Evolutionary conservation across 2,888 invertebrate species (phyloP).

Genomic region (Pseudococcus longispinus): DNA sequence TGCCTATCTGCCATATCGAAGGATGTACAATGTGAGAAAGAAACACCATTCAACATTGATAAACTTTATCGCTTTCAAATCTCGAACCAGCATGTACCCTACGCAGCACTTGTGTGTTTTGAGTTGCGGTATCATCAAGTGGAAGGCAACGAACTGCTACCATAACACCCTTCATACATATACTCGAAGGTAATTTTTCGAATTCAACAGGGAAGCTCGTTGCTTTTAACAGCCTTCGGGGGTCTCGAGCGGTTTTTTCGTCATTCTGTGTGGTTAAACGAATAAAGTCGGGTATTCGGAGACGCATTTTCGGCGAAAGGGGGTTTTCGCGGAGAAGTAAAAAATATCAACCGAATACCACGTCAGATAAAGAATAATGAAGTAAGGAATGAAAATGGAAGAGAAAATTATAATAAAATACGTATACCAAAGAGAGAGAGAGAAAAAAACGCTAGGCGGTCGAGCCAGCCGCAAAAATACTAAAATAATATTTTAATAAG

Average conservation of each 20-base stretch:
- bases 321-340: too few species aligned
- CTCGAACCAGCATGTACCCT: too few species aligned
- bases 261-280: not conserved
- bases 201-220: not conserved
- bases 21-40: too few species aligned
- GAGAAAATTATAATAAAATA: conserved; percentile 21
- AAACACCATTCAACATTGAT: too few species aligned
- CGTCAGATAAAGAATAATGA: conserved; percentile 7
- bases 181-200: not conserved
- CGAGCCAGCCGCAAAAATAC: not conserved
- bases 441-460: not conserved
- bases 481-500: conserved; percentile 43
- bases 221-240: not conserved
- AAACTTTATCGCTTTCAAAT: too few species aligned
- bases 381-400: not conserved
- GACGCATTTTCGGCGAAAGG: too few species aligned
- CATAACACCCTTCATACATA: not conserved
- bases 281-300: not conserved
- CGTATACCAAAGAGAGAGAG: not conserved
- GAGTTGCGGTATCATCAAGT: not conserved
- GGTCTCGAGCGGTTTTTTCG: not conserved
- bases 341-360: not conserved
- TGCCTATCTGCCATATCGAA: too few species aligned
- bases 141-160: not conserved
- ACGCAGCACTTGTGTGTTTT: too few species aligned